Evolutionary conservation across 2,113 vertebrate species (phyloP), one percentile per base, ranked within the genome.

Genomic region (Onychorhynchus coronatus): DNA sequence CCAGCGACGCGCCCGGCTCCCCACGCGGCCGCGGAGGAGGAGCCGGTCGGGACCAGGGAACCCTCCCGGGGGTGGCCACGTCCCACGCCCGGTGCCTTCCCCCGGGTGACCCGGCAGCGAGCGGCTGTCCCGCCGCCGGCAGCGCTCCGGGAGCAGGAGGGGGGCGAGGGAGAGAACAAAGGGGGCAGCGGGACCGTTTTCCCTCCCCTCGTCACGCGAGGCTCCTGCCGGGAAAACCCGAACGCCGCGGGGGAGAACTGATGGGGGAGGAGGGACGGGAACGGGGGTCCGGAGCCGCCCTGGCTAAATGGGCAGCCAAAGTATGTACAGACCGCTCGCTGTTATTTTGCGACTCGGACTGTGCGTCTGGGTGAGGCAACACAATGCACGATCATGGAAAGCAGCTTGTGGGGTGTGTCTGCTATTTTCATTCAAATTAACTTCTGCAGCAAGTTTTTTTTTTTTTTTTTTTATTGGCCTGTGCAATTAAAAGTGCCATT

Each of bases 341-440:
- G 49, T 18, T 71, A 20, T 17, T 17, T 59, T 42, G 65, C 6
- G 13, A 33, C 9, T 66, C 7, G 50, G 30, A 18, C 70, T 31
- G 47, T 31, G 33, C 42, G 28, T 58, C 35, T 4, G 84, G 74
- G 68, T 9, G 79, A 79, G 63, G 59, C 59, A 44, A 50, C 75
- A 90, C 79, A 88, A 80, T 85, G 31, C 90, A 5, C 55, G 33
- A 23, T 53, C 93, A 8, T 41, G 87, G 66, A 44, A 82, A 91
- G 91, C 94, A 82, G 93, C 84, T 82, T 85, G 89, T 14, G 73
- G 80, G 91, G 88, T 80, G 94, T 94, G 94, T 52, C 84, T 82
- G 63, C 56, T 65, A 25, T 96, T 97, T 81, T 89, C 70, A 95
- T 96, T 95, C 91, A 93, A 95, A 95, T 95, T 68, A 91, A 89